Evolutionary conservation across 2,797 vertebrate species (phyloP), one percentile per base, ranked within the genome.

Genomic region (Zalophus californianus): DNA sequence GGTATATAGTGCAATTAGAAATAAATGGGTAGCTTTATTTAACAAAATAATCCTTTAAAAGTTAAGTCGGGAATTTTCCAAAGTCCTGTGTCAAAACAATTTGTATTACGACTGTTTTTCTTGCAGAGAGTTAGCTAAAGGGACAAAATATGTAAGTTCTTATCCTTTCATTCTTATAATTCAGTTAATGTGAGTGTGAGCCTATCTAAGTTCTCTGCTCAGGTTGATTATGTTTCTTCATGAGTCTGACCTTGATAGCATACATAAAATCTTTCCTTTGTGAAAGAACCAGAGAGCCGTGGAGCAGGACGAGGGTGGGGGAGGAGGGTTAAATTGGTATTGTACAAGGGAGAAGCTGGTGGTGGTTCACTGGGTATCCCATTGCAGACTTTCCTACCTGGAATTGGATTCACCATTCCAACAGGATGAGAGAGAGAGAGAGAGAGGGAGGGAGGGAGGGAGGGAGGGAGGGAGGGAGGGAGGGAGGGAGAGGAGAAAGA

Each of bases 401-500:
- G 1, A 68, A 79, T 68, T 91, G 38, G 29, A 60, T 85, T 91
- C 11, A 52, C 4, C 15, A 56, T 2, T 82, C 13, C 78, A 62
- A n/a, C 8, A 66, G 41, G 2, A n/a, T 44, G 16, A 62, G 5
- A 52, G 3, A 50, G 23, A 38, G 38, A n/a, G 38, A 38, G 38
- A 38, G 38, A 38, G 38, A 38, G n/a, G n/a, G n/a, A n/a, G n/a
- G n/a, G n/a, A n/a, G n/a, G n/a, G n/a, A n/a, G n/a, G n/a, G n/a
- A n/a, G 38, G 3, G 27, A 60, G 25, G 48, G 11, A 32, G 2
- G 7, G 15, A 0, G 3, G 20, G 60, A 3, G 18, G 25, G 2
- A 58, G 23, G 1, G 16, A 12, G 23, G 11, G 12, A 15, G 18
- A 16, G 48, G n/a, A 0, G 83, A 20, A 25, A 10, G 15, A 3